Evolutionary conservation across 2,113 vertebrate species (phyloP).

Genomic region (Dendropsophus ebraccatus): DNA sequence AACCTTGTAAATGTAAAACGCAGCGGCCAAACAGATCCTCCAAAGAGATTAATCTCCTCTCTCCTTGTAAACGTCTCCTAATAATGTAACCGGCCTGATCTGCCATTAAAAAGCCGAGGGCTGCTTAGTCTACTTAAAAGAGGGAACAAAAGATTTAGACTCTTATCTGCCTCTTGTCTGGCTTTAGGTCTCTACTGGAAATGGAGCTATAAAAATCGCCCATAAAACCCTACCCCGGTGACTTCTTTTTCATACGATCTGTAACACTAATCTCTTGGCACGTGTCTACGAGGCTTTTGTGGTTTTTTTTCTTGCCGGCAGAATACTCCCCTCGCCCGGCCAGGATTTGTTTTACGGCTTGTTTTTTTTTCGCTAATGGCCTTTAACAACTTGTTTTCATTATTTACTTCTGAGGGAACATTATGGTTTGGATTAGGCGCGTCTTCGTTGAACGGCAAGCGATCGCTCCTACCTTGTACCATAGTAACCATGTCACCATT

Average conservation of each 20-base stretch:
- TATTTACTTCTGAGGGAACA: constrained; percentile 26
- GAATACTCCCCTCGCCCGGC: constrained; percentile 3
- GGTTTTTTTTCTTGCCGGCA: constrained; percentile 12
- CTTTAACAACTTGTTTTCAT: constrained; percentile 51
- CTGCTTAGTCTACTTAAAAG: constrained; percentile 43
- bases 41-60: constrained; percentile 47
- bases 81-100: constrained; percentile 47
- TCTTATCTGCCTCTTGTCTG: constrained; percentile 57
- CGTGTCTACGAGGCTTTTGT: constrained; percentile 3
- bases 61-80: constrained; percentile 50
- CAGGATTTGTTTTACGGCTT: constrained; percentile 43
- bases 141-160: constrained; percentile 36
- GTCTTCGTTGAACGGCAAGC: background rate
- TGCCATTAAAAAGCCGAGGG: constrained; percentile 33
- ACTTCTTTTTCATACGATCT: constrained; percentile 52
- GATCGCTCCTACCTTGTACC: background rate
- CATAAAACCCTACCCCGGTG: constrained; percentile 45
- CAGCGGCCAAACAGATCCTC: background rate
- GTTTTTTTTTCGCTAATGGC: constrained; percentile 31
- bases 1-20: constrained; percentile 9
- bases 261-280: constrained; percentile 56
- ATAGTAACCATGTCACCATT: background rate
- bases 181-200: constrained; percentile 48
- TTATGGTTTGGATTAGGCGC: background rate
- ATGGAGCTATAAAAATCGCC: constrained; percentile 48